These are phyloP conservation scores for Dysidea cf. avara DNA, from an alignment of 37 sponge, comb jelly and placozoan species.

Conservation along the genomic window DNA sequence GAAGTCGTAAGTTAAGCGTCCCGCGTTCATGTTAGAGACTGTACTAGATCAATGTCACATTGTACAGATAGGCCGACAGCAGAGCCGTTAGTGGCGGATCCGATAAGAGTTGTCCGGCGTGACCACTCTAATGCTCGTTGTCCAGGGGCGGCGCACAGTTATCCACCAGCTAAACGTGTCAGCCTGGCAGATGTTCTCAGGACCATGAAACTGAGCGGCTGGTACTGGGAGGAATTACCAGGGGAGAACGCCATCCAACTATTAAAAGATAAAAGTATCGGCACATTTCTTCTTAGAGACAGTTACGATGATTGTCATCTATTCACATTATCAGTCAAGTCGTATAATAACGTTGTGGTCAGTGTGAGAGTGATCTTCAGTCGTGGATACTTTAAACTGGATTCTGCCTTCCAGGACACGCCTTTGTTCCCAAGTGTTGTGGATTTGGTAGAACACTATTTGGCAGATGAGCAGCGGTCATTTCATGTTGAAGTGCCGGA, in stretches of 20 bases:
- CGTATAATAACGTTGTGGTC: constrained; percentile 50
- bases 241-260: constrained; percentile 69
- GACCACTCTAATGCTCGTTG: no score
- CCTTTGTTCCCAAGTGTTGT: constrained; percentile 78
- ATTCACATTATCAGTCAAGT: constrained; percentile 80
- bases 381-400: constrained; percentile 82
- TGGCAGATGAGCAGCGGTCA: constrained; percentile 31
- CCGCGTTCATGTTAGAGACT: no score
- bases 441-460: constrained; percentile 76
- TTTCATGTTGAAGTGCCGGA: constrained; percentile 71
- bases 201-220: constrained; percentile 80
- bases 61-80: no score
- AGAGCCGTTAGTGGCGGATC: no score
- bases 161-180: constrained; percentile 30
- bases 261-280: constrained; percentile 55
- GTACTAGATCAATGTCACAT: no score
- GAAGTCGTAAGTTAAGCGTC: no score
- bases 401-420: constrained; percentile 72
- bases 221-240: constrained; percentile 92
- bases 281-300: constrained; percentile 89
- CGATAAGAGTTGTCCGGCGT: no score
- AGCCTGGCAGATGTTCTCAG: constrained; percentile 72
- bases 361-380: constrained; percentile 82
- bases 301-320: constrained; percentile 83
- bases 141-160: neutral